phyloP scores from a whole-genome alignment of 2,888 invertebrate species.

The Philereme vetulata region DNA sequence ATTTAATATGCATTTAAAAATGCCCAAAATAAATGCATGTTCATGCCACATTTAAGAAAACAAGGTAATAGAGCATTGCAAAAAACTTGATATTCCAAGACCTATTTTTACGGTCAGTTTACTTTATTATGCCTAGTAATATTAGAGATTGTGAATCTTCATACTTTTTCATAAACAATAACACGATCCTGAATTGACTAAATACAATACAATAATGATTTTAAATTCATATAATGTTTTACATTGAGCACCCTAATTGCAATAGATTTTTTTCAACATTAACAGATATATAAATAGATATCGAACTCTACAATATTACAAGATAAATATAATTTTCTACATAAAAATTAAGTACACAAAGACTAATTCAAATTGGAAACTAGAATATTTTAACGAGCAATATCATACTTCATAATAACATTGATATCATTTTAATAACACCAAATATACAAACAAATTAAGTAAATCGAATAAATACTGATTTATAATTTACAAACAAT shows the following conservation, averaged over 20 bases:
- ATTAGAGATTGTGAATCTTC: too few species aligned
- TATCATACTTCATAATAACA: constrained; percentile 1
- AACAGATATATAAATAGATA: constrained; percentile 1
- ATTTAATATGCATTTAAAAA: too few species aligned
- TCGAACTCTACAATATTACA: constrained; percentile 4
- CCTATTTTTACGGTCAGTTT: too few species aligned
- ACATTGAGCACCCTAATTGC: constrained; percentile 37
- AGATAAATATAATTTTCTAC: constrained; percentile 14
- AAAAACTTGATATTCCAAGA: too few species aligned
- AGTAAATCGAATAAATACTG: constrained; percentile 37
- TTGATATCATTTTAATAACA: constrained; percentile 39
- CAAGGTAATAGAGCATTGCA: too few species aligned
- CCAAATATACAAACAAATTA: constrained; percentile 26
- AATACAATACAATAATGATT: neutral
- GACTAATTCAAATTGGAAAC: neutral
- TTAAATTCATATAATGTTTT: constrained; percentile 21
- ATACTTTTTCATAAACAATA: neutral
- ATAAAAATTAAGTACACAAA: neutral
- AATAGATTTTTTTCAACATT: constrained; percentile 1
- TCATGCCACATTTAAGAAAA: too few species aligned
- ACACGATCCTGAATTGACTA: neutral
- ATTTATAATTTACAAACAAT: constrained; percentile 18
- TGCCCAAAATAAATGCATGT: too few species aligned
- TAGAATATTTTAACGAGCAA: neutral
- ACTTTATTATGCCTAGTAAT: too few species aligned